Evolutionary conservation across 1,140 invertebrate genomes (phyloP).

Genomic region (Zelostemma sp.): DNA sequence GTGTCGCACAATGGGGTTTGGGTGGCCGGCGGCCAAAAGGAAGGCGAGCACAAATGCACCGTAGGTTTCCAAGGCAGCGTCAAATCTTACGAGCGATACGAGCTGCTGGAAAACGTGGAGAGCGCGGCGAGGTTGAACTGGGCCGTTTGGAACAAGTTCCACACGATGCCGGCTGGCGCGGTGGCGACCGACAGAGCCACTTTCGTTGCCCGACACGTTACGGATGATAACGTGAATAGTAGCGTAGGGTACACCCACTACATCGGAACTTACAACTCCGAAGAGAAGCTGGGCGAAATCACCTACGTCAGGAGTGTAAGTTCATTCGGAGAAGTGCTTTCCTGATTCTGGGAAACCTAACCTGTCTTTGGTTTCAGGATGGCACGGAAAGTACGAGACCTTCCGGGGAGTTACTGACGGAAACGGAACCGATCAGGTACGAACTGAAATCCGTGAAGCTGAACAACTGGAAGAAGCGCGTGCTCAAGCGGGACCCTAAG

Average conservation of each 20-base stretch:
- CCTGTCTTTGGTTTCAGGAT: conserved; percentile 57
- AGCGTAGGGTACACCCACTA: conserved; percentile 70
- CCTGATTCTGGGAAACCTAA: too few species aligned
- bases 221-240: conserved; percentile 47
- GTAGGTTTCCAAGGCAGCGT: conserved; percentile 75
- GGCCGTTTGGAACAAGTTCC: conserved; percentile 79
- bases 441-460: conserved; percentile 78
- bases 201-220: conserved; percentile 69
- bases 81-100: conserved; percentile 75
- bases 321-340: background rate
- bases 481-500: conserved; percentile 67
- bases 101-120: conserved; percentile 83
- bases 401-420: conserved; percentile 80
- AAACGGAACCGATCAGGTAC: conserved; percentile 82
- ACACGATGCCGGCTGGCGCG: conserved; percentile 73
- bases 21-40: conserved; percentile 74
- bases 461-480: conserved; percentile 71
- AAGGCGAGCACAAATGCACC: conserved; percentile 72
- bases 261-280: conserved; percentile 77
- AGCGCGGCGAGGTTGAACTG: conserved; percentile 81
- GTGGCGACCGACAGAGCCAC: conserved; percentile 68
- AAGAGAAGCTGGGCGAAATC: conserved; percentile 76
- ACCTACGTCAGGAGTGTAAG: conserved; percentile 74
- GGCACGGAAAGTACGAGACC: conserved; percentile 71
- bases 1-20: conserved; percentile 77